Percentiles rank a stretch among this genome's conserved stretches.
phyloP scores from a whole-genome alignment of 2,888 invertebrate genomes.

The Cyclophora punctaria region DNA sequence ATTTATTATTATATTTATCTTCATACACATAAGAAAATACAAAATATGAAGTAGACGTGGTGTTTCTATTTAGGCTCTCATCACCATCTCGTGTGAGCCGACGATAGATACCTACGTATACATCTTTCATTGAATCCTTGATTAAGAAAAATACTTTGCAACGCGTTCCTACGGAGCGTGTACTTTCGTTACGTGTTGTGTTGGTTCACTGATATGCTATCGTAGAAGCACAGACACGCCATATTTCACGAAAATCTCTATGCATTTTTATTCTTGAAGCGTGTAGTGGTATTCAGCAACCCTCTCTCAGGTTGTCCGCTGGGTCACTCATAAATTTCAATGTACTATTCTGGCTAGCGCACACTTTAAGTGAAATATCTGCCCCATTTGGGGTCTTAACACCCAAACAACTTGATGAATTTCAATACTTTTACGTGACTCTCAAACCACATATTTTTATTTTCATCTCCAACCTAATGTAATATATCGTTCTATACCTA shows the following conservation, averaged over 20 bases:
- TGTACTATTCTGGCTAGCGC: conserved; percentile 55
- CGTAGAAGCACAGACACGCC: too few relatives aligned
- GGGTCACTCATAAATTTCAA: conserved; percentile 65
- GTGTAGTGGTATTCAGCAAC: conserved; percentile 39
- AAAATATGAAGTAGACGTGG: too few relatives aligned
- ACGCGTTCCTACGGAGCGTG: too few relatives aligned
- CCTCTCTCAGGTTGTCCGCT: conserved; percentile 45
- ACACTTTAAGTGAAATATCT: conserved; percentile 66
- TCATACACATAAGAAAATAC: conserved; percentile 14
- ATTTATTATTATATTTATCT: background rate
- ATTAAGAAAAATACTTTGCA: too few relatives aligned
- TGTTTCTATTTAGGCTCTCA: too few relatives aligned
- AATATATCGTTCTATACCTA: background rate
- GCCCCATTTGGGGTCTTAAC: conserved; percentile 55
- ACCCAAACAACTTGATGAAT: conserved; percentile 55
- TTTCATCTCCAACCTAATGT: conserved; percentile 13
- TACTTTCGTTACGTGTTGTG: too few relatives aligned
- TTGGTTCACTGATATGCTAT: too few relatives aligned
- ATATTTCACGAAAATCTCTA: conserved; percentile 23
- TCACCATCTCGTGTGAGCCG: too few relatives aligned
- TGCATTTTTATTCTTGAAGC: conserved; percentile 46
- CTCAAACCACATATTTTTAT: conserved; percentile 21
- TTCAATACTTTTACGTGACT: conserved; percentile 43
- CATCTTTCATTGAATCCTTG: too few relatives aligned
- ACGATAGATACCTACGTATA: too few relatives aligned